Evolutionary conservation across 2,113 vertebrate species (phyloP).

Genomic region (Dasyprocta punctata): DNA sequence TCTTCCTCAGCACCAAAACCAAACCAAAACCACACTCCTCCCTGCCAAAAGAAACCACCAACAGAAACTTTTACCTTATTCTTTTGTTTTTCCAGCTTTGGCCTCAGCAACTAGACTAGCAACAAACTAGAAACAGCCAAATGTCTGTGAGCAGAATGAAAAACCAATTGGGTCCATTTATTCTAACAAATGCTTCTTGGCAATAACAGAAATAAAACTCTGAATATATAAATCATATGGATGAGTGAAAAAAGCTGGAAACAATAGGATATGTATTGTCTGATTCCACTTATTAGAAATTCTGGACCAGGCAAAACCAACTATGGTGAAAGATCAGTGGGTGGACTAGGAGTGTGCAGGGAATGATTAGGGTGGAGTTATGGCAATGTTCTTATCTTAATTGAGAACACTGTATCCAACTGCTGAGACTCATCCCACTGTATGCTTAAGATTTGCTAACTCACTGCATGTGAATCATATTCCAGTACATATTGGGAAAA

Average conservation of each 20-base stretch:
- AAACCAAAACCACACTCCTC: not conserved
- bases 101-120: not conserved
- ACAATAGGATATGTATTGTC: not conserved
- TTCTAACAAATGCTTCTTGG: not conserved
- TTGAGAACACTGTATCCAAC: not conserved
- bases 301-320: not conserved
- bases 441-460: not conserved
- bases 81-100: not conserved
- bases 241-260: not conserved
- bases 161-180: not conserved
- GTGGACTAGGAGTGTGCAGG: not conserved
- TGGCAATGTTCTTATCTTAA: not conserved
- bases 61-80: not conserved
- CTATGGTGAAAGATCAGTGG: not conserved
- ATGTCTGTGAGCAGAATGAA: not conserved
- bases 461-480: not conserved
- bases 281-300: not conserved
- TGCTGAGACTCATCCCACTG: not conserved
- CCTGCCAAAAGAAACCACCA: too few species aligned
- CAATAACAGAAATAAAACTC: not conserved
- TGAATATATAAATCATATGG: not conserved
- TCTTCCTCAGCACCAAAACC: not conserved
- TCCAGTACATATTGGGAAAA: not conserved
- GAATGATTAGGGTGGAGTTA: not conserved
- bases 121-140: slow-evolving; percentile 23